phyloP scores from a whole-genome alignment of 2,888 invertebrate species.

The Amphimallon solstitiale region DNA sequence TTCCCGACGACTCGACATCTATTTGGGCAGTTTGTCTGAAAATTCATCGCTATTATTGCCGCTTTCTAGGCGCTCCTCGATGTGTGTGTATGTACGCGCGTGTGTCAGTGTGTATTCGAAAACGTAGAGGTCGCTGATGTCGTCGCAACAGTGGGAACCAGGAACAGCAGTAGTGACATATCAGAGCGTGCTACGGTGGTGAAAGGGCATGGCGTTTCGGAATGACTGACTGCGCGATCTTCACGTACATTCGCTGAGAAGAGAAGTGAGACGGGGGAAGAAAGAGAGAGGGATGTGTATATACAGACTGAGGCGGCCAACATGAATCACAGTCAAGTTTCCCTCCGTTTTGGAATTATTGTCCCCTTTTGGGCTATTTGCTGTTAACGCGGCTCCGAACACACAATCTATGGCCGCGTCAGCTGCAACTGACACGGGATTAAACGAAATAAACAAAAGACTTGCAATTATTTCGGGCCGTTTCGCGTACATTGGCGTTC shows the following conservation, averaged over 20 bases:
- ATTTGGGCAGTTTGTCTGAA: constrained; percentile 45
- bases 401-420: constrained; percentile 56
- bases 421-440: constrained; percentile 49
- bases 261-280: no score
- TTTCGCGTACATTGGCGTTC: background rate
- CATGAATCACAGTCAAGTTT: constrained; percentile 57
- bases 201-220: constrained; percentile 3
- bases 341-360: constrained; percentile 56
- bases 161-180: background rate
- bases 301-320: constrained; percentile 37
- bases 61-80: constrained; percentile 47
- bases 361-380: constrained; percentile 61
- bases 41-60: constrained; percentile 50
- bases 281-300: no score
- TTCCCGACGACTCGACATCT: constrained; percentile 38
- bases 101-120: no score
- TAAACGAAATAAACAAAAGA: constrained; percentile 40
- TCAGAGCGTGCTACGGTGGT: constrained; percentile 1
- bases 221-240: constrained; percentile 2
- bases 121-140: background rate
- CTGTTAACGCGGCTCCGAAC: constrained; percentile 59
- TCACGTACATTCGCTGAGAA: background rate
- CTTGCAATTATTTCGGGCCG: constrained; percentile 31
- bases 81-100: constrained; percentile 26
- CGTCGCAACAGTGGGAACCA: background rate